Conservation (phyloP, 2,888 invertebrate genomes). For the Troides helena region DNA sequence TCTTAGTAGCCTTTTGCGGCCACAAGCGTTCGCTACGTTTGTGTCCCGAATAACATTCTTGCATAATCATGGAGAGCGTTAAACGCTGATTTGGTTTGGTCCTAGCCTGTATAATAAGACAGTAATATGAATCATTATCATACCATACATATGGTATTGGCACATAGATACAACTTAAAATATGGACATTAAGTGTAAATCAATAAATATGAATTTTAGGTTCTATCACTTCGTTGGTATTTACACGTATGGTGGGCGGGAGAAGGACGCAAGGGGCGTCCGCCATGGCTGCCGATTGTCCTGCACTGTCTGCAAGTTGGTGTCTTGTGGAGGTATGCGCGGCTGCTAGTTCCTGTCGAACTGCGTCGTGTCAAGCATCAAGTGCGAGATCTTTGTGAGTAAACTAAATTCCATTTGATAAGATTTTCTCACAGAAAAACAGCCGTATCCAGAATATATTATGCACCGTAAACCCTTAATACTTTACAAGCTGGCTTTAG, state of each 20-base stretch:
- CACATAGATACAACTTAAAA: no score
- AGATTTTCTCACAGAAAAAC: not conserved
- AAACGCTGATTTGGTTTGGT: no score
- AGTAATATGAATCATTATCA: no score
- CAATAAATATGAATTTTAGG: conserved; percentile 50
- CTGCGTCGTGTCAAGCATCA: conserved; percentile 90
- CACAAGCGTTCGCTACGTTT: not conserved
- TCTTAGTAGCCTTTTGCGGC: not conserved
- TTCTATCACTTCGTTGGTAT: conserved; percentile 88
- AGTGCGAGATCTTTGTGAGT: conserved; percentile 84
- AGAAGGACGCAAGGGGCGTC: conserved; percentile 65
- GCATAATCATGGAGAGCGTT: no score
- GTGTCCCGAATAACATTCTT: no score
- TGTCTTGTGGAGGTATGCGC: conserved; percentile 90
- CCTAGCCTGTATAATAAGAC: no score
- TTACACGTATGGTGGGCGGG: conserved; percentile 76
- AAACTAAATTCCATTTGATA: not conserved
- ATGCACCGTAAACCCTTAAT: not conserved
- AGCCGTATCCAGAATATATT: not conserved
- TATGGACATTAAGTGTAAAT: not conserved
- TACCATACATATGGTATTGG: no score
- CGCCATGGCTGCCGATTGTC: conserved; percentile 77
- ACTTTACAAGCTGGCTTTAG: not conserved
- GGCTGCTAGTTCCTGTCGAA: conserved; percentile 91
- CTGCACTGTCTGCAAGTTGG: conserved; percentile 86